phyloP scores from a whole-genome alignment of 30 jellyfish, hydroid and myxozoan genomes.

The Nemopilema nomurai region DNA sequence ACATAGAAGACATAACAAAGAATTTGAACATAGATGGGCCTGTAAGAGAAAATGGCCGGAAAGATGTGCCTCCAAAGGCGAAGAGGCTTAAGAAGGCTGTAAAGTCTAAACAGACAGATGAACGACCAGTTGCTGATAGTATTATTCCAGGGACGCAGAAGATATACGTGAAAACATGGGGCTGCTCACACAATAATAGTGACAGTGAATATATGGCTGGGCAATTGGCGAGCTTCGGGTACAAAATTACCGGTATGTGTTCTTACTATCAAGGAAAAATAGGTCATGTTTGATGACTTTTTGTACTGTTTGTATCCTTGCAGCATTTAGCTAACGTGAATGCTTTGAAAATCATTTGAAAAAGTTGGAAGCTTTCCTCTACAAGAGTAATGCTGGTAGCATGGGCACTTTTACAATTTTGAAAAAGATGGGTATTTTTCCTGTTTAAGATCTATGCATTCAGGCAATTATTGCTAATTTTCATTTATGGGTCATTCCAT shows the following conservation, averaged over 20 bases:
- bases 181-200: conserved; percentile 93
- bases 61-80: conserved; percentile 49
- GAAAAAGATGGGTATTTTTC: no score
- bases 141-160: conserved; percentile 91
- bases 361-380: no score
- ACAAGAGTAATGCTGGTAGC: no score
- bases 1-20: conserved; percentile 57
- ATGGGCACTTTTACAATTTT: no score
- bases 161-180: conserved; percentile 94
- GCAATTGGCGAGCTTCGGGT: conserved; percentile 85
- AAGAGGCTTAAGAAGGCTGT: background rate
- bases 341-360: no score
- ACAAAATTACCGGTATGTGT: conserved; percentile 59
- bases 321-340: no score
- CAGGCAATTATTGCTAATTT: no score
- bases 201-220: conserved; percentile 98
- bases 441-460: no score
- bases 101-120: background rate
- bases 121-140: conserved; percentile 72
- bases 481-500: no score
- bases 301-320: no score
- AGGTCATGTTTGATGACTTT: no score
- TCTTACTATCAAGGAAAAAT: no score
- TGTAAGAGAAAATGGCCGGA: conserved; percentile 20
- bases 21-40: conserved; percentile 14